A percentile compares a stretch with the other conserved stretches of the same genome.
Evolutionary conservation across 2,797 vertebrate species (phyloP).

Genomic region (Tolypeutes matacus): DNA sequence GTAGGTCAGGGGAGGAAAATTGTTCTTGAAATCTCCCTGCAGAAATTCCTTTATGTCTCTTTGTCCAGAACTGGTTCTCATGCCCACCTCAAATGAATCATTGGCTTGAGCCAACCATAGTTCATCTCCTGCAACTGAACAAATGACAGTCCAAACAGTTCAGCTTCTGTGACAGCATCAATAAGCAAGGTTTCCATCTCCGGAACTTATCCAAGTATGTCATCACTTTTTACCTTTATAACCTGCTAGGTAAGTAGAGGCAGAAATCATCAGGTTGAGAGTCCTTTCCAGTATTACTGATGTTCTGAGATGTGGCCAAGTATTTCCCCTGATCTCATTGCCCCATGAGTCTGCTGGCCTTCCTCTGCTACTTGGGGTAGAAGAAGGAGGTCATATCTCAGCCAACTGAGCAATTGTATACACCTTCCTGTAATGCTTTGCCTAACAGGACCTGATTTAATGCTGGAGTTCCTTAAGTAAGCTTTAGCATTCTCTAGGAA

Average conservation of each 20-base stretch:
- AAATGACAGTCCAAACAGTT: not conserved
- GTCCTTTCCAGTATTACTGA: not conserved
- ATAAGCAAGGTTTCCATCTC: not conserved
- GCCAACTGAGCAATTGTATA: not conserved
- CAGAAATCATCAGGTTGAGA: not conserved
- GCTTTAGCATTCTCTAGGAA: constrained; percentile 33
- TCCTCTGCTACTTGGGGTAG: not conserved
- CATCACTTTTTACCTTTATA: not conserved
- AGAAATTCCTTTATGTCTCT: not conserved
- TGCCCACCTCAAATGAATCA: not conserved
- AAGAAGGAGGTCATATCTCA: not conserved
- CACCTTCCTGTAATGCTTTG: not conserved
- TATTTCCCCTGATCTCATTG: not conserved
- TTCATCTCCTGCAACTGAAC: not conserved
- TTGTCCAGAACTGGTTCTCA: not conserved
- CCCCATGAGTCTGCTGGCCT: not conserved
- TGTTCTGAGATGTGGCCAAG: not conserved
- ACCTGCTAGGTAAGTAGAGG: not conserved
- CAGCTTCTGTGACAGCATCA: constrained; percentile 6
- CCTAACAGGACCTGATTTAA: not conserved
- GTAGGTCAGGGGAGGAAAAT: not conserved
- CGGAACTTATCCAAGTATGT: not conserved
- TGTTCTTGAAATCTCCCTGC: not conserved
- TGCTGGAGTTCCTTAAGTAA: not conserved
- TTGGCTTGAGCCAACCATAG: not conserved